A percentile compares a stretch with the other conserved stretches of the same genome.
Evolutionary conservation across 2,888 invertebrate genomes (phyloP).

Genomic region (Hypselothyrea guttata): DNA sequence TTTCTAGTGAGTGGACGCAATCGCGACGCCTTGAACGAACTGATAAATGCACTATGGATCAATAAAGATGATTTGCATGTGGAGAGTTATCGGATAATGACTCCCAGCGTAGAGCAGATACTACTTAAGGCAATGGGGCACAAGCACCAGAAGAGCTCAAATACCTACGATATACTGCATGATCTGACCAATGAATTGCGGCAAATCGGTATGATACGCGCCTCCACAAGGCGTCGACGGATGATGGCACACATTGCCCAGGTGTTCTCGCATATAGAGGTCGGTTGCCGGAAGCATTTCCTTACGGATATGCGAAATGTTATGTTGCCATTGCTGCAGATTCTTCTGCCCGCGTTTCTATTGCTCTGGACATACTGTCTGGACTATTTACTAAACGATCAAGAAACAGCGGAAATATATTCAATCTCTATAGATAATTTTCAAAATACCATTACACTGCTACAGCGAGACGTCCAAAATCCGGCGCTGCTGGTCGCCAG

Average conservation of each 20-base stretch:
- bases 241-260: not conserved
- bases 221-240: fast-evolving
- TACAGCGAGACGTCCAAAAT: not conserved
- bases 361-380: constrained; percentile 16
- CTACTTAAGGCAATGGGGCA: constrained; percentile 83
- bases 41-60: constrained; percentile 86
- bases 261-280: constrained; percentile 6
- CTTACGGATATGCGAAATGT: constrained; percentile 28
- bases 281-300: constrained; percentile 21
- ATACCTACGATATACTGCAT: not conserved
- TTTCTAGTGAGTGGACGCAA: constrained; percentile 89
- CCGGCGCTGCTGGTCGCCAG: constrained; percentile 18
- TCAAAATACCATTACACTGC: constrained; percentile 2
- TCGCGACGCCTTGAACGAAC: constrained; percentile 84
- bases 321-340: constrained; percentile 28
- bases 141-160: not conserved
- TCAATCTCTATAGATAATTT: constrained; percentile 7
- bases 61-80: constrained; percentile 85
- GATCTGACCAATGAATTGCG: constrained; percentile 16
- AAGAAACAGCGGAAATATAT: fast-evolving
- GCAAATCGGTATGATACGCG: not conserved
- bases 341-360: constrained; percentile 31
- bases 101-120: constrained; percentile 92
- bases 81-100: constrained; percentile 89
- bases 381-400: constrained; percentile 1